Conservation (phyloP, 2,113 vertebrate genomes). For the Cryptomyrus ogoouensis region DNA sequence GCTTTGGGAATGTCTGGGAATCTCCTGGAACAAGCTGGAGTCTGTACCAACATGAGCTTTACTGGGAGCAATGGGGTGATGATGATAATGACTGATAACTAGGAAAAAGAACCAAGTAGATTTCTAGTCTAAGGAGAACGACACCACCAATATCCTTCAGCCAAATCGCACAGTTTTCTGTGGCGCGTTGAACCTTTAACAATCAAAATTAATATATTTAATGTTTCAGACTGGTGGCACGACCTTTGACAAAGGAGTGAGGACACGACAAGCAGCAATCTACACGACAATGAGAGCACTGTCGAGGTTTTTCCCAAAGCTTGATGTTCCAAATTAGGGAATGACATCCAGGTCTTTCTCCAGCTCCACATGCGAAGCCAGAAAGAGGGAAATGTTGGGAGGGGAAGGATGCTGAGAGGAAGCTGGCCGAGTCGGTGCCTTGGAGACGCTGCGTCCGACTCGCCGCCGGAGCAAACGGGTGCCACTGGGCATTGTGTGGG, state of each 20-base stretch:
- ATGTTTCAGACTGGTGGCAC: neutral
- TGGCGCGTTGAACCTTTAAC: neutral
- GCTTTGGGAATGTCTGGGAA: neutral
- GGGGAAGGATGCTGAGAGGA: slow-evolving; percentile 25
- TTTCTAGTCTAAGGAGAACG: neutral
- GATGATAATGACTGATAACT: neutral
- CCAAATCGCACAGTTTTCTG: neutral
- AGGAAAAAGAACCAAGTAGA: neutral
- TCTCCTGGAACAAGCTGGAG: neutral
- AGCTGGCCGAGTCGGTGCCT: slow-evolving; percentile 46
- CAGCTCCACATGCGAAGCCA: slow-evolving; percentile 25
- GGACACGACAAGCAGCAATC: slow-evolving; percentile 1
- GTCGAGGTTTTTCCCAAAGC: neutral
- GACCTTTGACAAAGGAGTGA: neutral
- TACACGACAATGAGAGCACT: neutral
- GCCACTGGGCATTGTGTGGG: slow-evolving; percentile 31
- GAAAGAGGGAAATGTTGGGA: slow-evolving; percentile 32
- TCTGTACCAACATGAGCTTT: neutral
- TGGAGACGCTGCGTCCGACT: slow-evolving; percentile 23
- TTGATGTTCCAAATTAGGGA: slow-evolving; percentile 24
- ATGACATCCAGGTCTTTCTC: slow-evolving; percentile 18
- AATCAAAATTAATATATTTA: neutral
- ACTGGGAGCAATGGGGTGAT: neutral
- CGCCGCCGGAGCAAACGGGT: slow-evolving; percentile 20
- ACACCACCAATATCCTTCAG: neutral